Base-by-base conservation (phyloP, 2,797 vertebrate genomes). In the Catamblyrhynchus diadema region DNA sequence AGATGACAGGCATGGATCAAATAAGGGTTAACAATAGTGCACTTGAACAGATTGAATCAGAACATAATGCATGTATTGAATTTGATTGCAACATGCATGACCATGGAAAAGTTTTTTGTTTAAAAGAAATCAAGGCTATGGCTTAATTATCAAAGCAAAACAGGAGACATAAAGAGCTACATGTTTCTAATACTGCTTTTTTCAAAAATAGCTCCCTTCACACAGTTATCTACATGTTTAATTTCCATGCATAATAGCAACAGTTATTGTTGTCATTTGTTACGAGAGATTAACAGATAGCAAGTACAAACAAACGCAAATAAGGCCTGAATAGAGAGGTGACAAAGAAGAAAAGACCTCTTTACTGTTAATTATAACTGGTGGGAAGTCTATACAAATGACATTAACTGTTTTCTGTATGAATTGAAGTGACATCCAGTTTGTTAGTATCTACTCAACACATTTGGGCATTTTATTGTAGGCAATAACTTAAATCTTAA, bases 261-360 rank as follows among this genome's bases (percentile, higher is more conserved):
- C 89, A 96, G 97, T 98, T 98, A 98, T 97, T 98, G 97, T 98
- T 98, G 97, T 97, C 96, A 93, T 97, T 98, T 98, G 94, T 98
- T 97, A 96, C 95, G 92, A 88, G 96, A 98, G 97, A 98, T 98
- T 98, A 98, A 96, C 92, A 95, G 98, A 98, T 98, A 98, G 93
- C 93, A 96, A 97, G 94, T 96, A 97, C 97, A 98, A 98, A 98
- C 97, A 98, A 97, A 96, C 73, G 44, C 97, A 98, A 98, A 97
- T 98, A 98, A 97, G 93, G 78, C 86, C 94, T 97, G 97, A 98
- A 98, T 97, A 97, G 97, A 97, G 93, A 98, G 97, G 97, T 98
- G 97, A 97, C 96, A 98, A 97, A 97, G 95, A 97, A 97, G 94
- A 98, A 98, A 96, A 97, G 93, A 92, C 92, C 95, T 97, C 95